Evolutionary conservation across 2,797 vertebrate species (phyloP).

Genomic region (Trachurus trachurus): DNA sequence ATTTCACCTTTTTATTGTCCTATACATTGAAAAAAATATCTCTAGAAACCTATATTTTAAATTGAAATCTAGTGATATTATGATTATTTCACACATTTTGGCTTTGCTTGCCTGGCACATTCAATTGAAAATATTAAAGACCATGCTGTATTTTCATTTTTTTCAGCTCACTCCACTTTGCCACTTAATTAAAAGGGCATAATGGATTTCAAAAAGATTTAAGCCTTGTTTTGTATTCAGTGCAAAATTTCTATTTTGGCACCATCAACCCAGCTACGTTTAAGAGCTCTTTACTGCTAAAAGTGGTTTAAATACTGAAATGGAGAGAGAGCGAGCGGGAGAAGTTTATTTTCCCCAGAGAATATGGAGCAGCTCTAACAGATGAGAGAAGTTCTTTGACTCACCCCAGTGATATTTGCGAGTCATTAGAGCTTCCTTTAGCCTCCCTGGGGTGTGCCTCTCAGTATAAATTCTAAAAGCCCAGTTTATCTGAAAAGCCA

Average conservation of each 20-base stretch:
- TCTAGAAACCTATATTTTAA: not conserved
- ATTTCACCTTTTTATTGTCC: not conserved
- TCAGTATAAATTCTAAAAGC: slow-evolving; percentile 27
- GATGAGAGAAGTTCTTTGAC: slow-evolving; percentile 60
- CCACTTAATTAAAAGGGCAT: slow-evolving; percentile 15
- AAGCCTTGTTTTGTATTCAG: slow-evolving; percentile 1
- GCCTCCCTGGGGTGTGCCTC: slow-evolving; percentile 44
- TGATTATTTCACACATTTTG: not conserved
- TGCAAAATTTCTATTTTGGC: not conserved
- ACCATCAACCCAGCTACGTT: not conserved
- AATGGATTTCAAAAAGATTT: not conserved
- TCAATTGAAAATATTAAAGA: not conserved
- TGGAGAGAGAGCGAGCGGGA: not conserved
- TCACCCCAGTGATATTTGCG: slow-evolving; percentile 61
- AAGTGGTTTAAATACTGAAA: slow-evolving; percentile 36
- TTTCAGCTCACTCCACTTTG: not conserved
- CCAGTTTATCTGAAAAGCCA: slow-evolving; percentile 25
- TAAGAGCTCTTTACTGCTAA: slow-evolving; percentile 10
- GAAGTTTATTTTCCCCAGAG: slow-evolving; percentile 16
- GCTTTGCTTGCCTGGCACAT: too few relatives aligned
- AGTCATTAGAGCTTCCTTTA: slow-evolving; percentile 63
- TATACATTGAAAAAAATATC: not conserved
- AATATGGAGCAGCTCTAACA: slow-evolving; percentile 56
- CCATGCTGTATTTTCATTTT: not conserved
- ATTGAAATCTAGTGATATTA: not conserved